A percentile compares a stretch with the other conserved stretches of the same genome.
Evolutionary conservation across 2,113 vertebrate species (phyloP).

Genomic region (Phycodurus eques): DNA sequence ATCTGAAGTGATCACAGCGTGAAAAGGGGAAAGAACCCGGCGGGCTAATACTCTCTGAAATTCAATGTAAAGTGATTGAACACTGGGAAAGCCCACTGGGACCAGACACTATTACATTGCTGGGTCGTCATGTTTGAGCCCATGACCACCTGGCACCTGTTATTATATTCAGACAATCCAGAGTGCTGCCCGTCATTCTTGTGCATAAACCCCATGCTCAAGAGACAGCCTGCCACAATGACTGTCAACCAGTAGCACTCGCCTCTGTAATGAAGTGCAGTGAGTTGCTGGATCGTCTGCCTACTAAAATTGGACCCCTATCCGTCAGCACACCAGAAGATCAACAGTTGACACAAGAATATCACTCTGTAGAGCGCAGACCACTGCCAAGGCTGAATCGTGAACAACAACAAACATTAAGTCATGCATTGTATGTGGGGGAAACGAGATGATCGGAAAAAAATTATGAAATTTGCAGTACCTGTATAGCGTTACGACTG

Average conservation of each 20-base stretch:
- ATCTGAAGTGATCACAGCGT: background rate
- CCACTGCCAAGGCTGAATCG: background rate
- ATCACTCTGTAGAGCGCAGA: background rate
- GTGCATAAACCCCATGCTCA: background rate
- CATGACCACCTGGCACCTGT: background rate
- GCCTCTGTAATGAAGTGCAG: background rate
- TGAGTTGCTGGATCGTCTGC: background rate
- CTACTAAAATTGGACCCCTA: background rate
- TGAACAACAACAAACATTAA: background rate
- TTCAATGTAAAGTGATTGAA: background rate
- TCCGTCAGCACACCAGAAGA: background rate
- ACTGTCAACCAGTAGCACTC: background rate
- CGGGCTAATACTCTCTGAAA: background rate
- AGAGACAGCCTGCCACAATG: background rate
- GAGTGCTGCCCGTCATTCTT: background rate
- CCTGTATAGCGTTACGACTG: too few relatives aligned
- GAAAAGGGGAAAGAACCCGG: background rate
- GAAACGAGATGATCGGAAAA: too few relatives aligned
- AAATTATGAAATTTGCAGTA: too few relatives aligned
- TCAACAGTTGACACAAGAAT: background rate
- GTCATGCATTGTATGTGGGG: too few relatives aligned
- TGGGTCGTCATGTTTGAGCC: background rate
- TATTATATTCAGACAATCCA: background rate
- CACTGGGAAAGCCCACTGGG: background rate
- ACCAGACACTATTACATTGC: background rate